phyloP scores from a whole-genome alignment of 1,140 invertebrate genomes.

The Orussus abietinus region DNA sequence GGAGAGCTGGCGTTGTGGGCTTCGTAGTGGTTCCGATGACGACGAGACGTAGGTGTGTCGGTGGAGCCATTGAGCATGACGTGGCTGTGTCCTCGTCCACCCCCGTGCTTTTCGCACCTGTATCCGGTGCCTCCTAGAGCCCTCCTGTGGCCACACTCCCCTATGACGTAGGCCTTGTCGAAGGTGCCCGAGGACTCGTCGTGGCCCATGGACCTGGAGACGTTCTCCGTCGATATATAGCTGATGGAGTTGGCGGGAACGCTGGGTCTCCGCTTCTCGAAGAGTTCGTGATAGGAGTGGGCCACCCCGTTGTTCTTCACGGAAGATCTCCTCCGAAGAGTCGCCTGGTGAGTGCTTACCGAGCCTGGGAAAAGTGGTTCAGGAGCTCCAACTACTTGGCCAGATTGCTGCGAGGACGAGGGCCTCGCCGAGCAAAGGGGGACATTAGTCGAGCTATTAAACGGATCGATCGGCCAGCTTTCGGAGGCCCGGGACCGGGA shows the following conservation, averaged over 20 bases:
- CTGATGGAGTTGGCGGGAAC: conserved; percentile 47
- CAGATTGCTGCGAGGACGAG: no score
- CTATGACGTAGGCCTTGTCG: conserved; percentile 40
- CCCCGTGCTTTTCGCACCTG: conserved; percentile 46
- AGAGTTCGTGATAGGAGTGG: conserved; percentile 45
- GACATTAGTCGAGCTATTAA: no score
- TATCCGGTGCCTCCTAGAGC: conserved; percentile 32
- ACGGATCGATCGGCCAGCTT: no score
- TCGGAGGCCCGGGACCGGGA: no score
- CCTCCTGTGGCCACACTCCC: conserved; percentile 41
- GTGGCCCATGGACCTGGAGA: conserved; percentile 22
- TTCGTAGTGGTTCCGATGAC: conserved; percentile 31
- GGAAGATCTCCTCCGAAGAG: conserved; percentile 44
- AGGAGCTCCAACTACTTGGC: no score
- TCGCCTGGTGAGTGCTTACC: conserved; percentile 26
- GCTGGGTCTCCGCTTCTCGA: conserved; percentile 41
- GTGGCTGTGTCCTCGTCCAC: conserved; percentile 34
- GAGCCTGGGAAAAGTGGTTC: no score
- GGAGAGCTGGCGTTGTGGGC: conserved; percentile 43
- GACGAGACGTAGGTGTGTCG: conserved; percentile 24
- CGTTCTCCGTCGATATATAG: conserved; percentile 45
- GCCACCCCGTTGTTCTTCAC: conserved; percentile 43
- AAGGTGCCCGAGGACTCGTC: conserved; percentile 32
- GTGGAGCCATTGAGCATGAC: conserved; percentile 43
- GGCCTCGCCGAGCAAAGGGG: no score